Percentiles rank a stretch among this genome's conserved stretches.
phyloP scores from a whole-genome alignment of 35 echinoderm and acorn worm genomes.

The Nesometra sesokonis region DNA sequence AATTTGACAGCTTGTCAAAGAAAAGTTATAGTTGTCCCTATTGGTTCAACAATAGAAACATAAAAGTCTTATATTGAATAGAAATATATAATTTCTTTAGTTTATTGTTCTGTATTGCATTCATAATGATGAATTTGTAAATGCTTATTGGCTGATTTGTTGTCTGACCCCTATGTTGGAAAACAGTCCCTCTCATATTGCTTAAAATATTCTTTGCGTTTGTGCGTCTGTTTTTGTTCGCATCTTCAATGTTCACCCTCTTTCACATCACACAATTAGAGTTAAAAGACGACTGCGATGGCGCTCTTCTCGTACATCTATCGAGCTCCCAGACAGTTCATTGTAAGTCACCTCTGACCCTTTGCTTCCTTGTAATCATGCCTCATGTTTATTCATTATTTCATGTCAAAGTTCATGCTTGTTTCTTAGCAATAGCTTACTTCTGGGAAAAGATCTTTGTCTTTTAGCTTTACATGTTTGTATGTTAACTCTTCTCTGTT shows the following conservation, averaged over 20 bases:
- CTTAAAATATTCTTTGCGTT: not conserved
- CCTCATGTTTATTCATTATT: not conserved
- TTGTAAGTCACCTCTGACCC: not conserved
- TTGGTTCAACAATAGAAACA: too few relatives aligned
- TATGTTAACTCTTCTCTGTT: not conserved
- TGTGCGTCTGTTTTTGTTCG: not conserved
- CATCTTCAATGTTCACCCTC: not conserved
- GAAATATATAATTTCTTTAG: too few relatives aligned
- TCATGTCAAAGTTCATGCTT: not conserved
- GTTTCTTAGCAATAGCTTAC: not conserved
- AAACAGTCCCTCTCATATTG: not conserved
- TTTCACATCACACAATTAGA: not conserved
- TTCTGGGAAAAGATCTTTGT: not conserved
- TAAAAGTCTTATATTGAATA: too few relatives aligned
- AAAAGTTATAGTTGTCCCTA: too few relatives aligned
- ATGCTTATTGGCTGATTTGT: not conserved
- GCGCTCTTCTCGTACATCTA: constrained; percentile 5
- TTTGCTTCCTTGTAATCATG: constrained; percentile 1
- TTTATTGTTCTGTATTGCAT: too few relatives aligned
- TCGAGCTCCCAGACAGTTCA: not conserved
- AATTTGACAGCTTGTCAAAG: too few relatives aligned
- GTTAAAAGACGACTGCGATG: constrained; percentile 1
- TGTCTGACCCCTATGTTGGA: not conserved
- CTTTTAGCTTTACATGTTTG: not conserved
- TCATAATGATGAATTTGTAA: too few relatives aligned